Evolutionary conservation across 2,113 vertebrate species (phyloP).

Genomic region (Eleginops maclovinus): DNA sequence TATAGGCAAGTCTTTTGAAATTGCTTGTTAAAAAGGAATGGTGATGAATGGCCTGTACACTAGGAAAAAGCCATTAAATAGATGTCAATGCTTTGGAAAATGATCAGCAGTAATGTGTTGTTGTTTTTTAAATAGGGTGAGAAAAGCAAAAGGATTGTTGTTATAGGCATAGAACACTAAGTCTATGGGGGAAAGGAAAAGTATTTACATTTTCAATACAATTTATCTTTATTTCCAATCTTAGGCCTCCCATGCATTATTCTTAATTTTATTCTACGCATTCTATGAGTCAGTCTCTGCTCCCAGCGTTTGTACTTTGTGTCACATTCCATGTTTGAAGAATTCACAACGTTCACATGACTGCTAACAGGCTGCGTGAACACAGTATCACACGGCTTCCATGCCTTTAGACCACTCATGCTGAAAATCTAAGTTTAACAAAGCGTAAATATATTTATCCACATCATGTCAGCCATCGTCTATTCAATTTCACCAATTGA

Average conservation of each 20-base stretch:
- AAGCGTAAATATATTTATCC: slow-evolving; percentile 26
- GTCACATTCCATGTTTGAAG: slow-evolving; percentile 55
- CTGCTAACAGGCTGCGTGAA: slow-evolving; percentile 20
- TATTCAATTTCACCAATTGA: not conserved
- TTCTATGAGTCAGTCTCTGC: slow-evolving; percentile 45
- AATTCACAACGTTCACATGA: slow-evolving; percentile 40
- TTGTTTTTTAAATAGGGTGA: too few relatives aligned
- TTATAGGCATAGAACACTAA: not conserved
- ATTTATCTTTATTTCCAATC: not conserved
- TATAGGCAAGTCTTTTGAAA: not conserved
- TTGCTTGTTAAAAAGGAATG: not conserved
- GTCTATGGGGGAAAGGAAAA: not conserved
- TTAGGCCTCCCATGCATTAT: not conserved
- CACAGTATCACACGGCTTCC: slow-evolving; percentile 17
- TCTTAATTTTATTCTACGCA: slow-evolving; percentile 6
- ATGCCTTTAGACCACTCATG: slow-evolving; percentile 23
- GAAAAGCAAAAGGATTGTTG: too few relatives aligned
- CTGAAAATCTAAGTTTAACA: slow-evolving; percentile 40
- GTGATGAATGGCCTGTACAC: not conserved
- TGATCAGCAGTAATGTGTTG: not conserved
- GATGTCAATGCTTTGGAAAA: not conserved
- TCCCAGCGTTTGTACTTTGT: slow-evolving; percentile 41
- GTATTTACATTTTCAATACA: not conserved
- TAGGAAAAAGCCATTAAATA: not conserved
- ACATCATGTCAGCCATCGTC: not conserved